These are phyloP conservation scores for Conistra vaccinii DNA, from an alignment of 2,888 invertebrate genomes.

Conservation along the genomic window DNA sequence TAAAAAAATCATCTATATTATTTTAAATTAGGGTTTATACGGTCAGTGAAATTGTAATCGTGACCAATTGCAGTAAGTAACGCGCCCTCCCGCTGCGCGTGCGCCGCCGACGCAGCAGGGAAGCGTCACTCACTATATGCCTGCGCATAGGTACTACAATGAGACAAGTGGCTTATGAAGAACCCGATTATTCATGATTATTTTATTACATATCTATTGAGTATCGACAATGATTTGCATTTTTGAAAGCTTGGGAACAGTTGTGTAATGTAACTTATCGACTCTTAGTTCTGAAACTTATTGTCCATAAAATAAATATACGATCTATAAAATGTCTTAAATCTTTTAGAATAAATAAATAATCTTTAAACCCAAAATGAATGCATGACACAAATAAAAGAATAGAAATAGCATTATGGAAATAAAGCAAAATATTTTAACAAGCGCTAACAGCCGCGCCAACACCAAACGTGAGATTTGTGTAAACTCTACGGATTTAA, in stretches of 20 bases:
- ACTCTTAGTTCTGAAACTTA: slow-evolving; percentile 48
- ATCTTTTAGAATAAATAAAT: too few species aligned
- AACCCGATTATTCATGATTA: slow-evolving; percentile 78
- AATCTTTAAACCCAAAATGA: too few species aligned
- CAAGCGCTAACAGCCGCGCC: slow-evolving; percentile 62
- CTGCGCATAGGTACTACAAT: slow-evolving; percentile 64
- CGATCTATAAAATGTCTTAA: slow-evolving; percentile 40
- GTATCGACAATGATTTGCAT: slow-evolving; percentile 68
- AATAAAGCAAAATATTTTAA: slow-evolving; percentile 63
- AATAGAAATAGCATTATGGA: slow-evolving; percentile 57
- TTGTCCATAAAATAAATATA: slow-evolving; percentile 45
- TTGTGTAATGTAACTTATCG: slow-evolving; percentile 38
- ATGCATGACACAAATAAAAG: slow-evolving; percentile 44
- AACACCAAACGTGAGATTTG: slow-evolving; percentile 74
- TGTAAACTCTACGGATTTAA: slow-evolving; percentile 76
- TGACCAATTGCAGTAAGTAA: slow-evolving; percentile 86
- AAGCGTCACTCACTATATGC: slow-evolving; percentile 72
- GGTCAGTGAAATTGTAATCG: slow-evolving; percentile 83
- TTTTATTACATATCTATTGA: slow-evolving; percentile 73
- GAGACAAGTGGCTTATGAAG: slow-evolving; percentile 76
- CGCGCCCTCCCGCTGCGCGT: slow-evolving; percentile 78
- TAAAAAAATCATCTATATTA: slow-evolving; percentile 71
- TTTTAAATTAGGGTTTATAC: slow-evolving; percentile 78
- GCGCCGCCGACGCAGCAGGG: slow-evolving; percentile 82
- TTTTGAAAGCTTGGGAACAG: slow-evolving; percentile 60